Percentiles rank a stretch among this genome's conserved stretches.
These are phyloP conservation scores for Hylyphantes graminicola DNA, from an alignment of 1,140 invertebrate genomes.

Conservation along the genomic window DNA sequence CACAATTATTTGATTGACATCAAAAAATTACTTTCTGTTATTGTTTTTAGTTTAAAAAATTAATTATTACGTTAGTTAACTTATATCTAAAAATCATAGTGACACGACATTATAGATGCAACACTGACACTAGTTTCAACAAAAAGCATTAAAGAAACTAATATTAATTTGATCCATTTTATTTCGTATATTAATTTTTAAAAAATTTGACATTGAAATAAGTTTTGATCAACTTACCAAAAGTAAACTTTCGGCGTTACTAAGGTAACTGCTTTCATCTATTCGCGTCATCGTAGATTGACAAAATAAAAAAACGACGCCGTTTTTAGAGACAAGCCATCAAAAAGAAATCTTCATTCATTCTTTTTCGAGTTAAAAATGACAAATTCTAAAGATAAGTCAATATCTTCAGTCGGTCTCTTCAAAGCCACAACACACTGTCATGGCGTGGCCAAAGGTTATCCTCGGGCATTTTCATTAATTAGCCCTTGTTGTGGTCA, in stretches of 20 bases:
- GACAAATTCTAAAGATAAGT: too few relatives aligned
- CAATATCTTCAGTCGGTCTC: background rate
- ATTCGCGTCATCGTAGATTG: constrained; percentile 10
- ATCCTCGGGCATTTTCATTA: constrained; percentile 56
- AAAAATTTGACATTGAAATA: too few relatives aligned
- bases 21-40: too few relatives aligned
- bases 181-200: too few relatives aligned
- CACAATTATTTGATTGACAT: too few relatives aligned
- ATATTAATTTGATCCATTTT: too few relatives aligned
- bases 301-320: background rate
- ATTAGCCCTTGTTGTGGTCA: constrained; percentile 33
- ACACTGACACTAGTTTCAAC: too few relatives aligned
- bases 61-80: too few relatives aligned
- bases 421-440: constrained; percentile 26
- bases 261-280: constrained; percentile 23
- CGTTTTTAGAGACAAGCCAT: background rate
- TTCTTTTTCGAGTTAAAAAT: background rate
- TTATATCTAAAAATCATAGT: too few relatives aligned
- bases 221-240: background rate
- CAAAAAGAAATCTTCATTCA: background rate
- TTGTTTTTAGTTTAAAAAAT: too few relatives aligned
- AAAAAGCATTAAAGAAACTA: too few relatives aligned
- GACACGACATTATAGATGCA: too few relatives aligned
- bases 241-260: constrained; percentile 18
- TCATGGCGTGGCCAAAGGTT: constrained; percentile 59